phyloP scores from a whole-genome alignment of 2,797 vertebrate genomes.

The Gymnodraco acuticeps region DNA sequence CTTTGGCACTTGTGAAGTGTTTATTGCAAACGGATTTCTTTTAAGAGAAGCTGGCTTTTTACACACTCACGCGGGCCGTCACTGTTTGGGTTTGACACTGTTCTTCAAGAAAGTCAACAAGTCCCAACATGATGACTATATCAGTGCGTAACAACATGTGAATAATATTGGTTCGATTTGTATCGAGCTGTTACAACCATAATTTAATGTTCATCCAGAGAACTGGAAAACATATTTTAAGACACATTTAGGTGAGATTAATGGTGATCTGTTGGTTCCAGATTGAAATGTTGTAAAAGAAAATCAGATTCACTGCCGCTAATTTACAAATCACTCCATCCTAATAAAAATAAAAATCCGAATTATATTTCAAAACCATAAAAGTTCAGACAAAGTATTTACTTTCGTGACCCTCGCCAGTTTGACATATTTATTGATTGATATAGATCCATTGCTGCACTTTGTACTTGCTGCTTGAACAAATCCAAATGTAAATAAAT shows the following conservation, averaged over 20 bases:
- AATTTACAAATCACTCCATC: too few relatives aligned
- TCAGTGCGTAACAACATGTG: not conserved
- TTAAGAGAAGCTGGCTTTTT: conserved; percentile 14
- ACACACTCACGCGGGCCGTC: conserved; percentile 30
- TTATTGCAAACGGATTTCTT: conserved; percentile 65
- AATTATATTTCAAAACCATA: not conserved
- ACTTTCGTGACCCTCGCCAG: too few relatives aligned
- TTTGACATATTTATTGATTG: not conserved
- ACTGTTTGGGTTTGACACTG: conserved; percentile 59
- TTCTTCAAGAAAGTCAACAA: conserved; percentile 26
- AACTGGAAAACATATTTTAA: not conserved
- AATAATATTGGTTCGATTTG: not conserved
- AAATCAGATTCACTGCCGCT: too few relatives aligned
- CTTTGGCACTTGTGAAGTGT: conserved; percentile 50
- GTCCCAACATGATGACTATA: not conserved
- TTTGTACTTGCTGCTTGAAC: not conserved
- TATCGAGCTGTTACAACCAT: not conserved
- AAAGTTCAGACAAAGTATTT: not conserved
- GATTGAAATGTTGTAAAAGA: not conserved
- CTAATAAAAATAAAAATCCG: too few relatives aligned
- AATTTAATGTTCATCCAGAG: not conserved
- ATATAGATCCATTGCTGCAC: not conserved
- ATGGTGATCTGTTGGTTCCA: not conserved
- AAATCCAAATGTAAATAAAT: not conserved
- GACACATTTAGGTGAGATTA: not conserved